phyloP scores from a whole-genome alignment of 2,888 invertebrate species.

The Lithophane ornitopus region DNA sequence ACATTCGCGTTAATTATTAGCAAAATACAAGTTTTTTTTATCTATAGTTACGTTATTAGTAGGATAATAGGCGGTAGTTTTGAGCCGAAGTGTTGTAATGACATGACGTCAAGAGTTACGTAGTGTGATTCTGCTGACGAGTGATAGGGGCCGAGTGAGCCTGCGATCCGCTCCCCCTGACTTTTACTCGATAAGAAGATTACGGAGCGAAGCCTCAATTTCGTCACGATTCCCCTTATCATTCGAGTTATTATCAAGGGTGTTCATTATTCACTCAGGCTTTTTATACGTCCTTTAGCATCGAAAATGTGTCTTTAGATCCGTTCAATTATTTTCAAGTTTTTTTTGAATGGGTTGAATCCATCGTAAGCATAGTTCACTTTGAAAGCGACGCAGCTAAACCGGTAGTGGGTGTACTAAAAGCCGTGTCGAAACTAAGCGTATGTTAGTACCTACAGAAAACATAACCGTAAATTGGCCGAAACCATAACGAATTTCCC shows the following conservation, averaged over 20 bases:
- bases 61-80: constrained; percentile 13
- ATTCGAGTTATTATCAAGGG: constrained; percentile 48
- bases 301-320: constrained; percentile 37
- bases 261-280: constrained; percentile 60
- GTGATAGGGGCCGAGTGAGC: constrained; percentile 58
- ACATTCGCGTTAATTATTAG: neutral
- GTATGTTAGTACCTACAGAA: constrained; percentile 28
- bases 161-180: constrained; percentile 35
- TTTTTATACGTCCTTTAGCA: constrained; percentile 30
- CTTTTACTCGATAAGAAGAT: constrained; percentile 66
- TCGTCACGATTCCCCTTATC: constrained; percentile 33
- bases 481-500: constrained; percentile 43
- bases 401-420: constrained; percentile 4
- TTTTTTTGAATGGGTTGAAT: neutral
- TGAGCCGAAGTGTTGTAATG: constrained; percentile 18
- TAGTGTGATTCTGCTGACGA: constrained; percentile 59
- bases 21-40: constrained; percentile 12
- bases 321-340: constrained; percentile 38
- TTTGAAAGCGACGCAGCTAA: neutral
- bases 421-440: constrained; percentile 23
- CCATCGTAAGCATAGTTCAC: neutral
- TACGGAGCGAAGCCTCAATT: constrained; percentile 57
- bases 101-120: constrained; percentile 14
- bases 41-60: neutral
- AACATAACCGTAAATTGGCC: constrained; percentile 33